Evolutionary conservation across 2,113 vertebrate genomes (phyloP).

Genomic region (Varanus komodoensis): DNA sequence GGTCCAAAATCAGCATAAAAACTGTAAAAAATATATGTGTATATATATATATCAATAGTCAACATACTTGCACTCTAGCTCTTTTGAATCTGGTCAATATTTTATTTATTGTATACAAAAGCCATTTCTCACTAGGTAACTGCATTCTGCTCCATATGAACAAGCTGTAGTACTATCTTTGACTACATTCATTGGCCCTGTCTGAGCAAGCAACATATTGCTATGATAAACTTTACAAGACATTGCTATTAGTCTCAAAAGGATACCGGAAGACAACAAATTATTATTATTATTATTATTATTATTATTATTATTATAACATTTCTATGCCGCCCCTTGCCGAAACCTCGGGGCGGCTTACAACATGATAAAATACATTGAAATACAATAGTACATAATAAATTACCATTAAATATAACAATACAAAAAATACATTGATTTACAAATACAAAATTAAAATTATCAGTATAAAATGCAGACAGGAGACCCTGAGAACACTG

Average conservation of each 20-base stretch:
- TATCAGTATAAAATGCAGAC: no score
- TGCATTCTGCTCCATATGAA: neutral
- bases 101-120: neutral
- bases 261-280: no score
- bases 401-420: no score
- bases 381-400: no score
- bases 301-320: no score
- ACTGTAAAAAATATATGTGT: slow-evolving; percentile 69
- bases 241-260: neutral
- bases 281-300: no score
- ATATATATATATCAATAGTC: neutral
- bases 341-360: no score
- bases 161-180: neutral
- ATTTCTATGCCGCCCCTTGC: no score
- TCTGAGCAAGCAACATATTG: neutral
- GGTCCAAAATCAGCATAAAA: slow-evolving; percentile 98
- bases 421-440: no score
- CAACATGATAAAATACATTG: no score
- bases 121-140: neutral
- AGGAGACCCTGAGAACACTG: no score
- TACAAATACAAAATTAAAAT: no score
- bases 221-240: neutral
- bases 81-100: neutral
- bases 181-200: neutral
- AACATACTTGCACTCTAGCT: neutral